Evolutionary conservation across 2,797 vertebrate species (phyloP).

Genomic region (Hydrolagus colliei): DNA sequence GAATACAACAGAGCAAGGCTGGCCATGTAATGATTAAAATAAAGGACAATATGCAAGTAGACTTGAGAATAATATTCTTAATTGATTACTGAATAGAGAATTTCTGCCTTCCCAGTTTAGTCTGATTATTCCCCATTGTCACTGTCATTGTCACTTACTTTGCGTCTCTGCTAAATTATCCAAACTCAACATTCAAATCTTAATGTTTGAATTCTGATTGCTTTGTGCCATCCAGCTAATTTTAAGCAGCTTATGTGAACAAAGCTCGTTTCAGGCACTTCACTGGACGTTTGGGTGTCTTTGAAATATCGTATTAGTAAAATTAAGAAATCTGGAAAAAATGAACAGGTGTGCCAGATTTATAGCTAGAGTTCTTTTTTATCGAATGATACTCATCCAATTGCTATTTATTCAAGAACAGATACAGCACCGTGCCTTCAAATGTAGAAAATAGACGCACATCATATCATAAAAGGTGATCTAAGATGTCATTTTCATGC

Average conservation of each 20-base stretch:
- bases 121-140: background rate
- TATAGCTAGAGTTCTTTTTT: background rate
- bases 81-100: background rate
- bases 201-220: background rate
- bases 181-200: background rate
- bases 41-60: background rate
- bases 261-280: background rate
- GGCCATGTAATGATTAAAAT: background rate
- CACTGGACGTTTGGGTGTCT: background rate
- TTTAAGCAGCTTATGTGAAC: background rate
- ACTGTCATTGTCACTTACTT: background rate
- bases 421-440: background rate
- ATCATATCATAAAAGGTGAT: conserved; percentile 4
- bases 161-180: background rate
- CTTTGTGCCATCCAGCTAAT: background rate
- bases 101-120: background rate
- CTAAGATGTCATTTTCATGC: conserved; percentile 15
- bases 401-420: too few relatives aligned
- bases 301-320: background rate
- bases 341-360: background rate
- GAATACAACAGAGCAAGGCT: background rate
- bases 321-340: background rate
- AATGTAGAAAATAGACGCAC: background rate
- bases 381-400: background rate
- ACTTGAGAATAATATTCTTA: conserved; percentile 2